Base-by-base conservation (phyloP, 2,113 vertebrate genomes). In the Solenodon paradoxus region DNA sequence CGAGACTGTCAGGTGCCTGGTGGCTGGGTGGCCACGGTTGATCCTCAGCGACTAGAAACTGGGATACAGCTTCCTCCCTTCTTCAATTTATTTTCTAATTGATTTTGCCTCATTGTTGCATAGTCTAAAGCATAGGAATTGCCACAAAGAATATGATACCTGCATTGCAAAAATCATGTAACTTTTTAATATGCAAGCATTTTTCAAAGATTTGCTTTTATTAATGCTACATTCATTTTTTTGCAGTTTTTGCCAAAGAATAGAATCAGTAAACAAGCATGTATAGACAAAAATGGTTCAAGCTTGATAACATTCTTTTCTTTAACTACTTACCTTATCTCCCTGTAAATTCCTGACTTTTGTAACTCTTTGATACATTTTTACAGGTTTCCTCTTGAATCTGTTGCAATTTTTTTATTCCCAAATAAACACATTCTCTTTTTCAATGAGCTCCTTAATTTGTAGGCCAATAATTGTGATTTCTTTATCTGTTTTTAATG, bases 121-220 rank as follows among this genome's bases (percentile, higher is more conserved):
- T 86, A 53, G 80, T 89, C 35, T 79, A 80, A 92, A 22, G 7
- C 63, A 69, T 26, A 47, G 5, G 20, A 66, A 77, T 51, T 55
- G 22, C 20, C 83, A 55, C 38, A 71, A 88, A 61, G 26, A 79
- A 51, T 24, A 91, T 24, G 30, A 17, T 68, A 88, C 85, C 71
- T 86, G 16, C 24, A 47, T 75, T 66, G 71, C n/a, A 78, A 72
- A 80, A 40, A 1, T 2, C 10, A 57, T 40, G 19, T 68, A 82
- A 5, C 53, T 66, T 93, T 96, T 96, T 11, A 2, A 61, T 78
- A 80, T 10, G 32, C 72, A 57, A 81, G 28, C 6, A 63, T 84
- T 88, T 81, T 74, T 95, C 28, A 75, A 97, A 95, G 35, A 28
- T 5, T 69, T 63, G 7, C n/a, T n/a, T n/a, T n/a, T n/a, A n/a